A percentile compares a stretch with the other conserved stretches of the same genome.
These are phyloP conservation scores for Trematomus bernacchii DNA, from an alignment of 2,797 vertebrate species.

Conservation along the genomic window DNA sequence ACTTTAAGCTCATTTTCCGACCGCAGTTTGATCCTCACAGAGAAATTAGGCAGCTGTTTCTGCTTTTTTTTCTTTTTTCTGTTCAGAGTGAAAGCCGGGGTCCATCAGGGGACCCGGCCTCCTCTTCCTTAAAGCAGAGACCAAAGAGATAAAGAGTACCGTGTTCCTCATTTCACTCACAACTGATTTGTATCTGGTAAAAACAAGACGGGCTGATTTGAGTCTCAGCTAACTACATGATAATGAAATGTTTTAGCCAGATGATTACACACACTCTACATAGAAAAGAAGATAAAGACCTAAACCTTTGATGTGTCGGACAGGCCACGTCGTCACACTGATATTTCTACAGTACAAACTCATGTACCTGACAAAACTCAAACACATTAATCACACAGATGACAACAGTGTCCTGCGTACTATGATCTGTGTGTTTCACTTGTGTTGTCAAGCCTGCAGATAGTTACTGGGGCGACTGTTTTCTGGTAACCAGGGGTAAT, in stretches of 20 bases:
- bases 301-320: not conserved
- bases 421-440: slow-evolving; percentile 49
- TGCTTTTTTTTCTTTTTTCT: slow-evolving; percentile 27
- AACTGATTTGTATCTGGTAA: slow-evolving; percentile 8
- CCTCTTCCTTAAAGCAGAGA: slow-evolving; percentile 9
- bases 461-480: slow-evolving; percentile 69
- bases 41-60: slow-evolving; percentile 25
- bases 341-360: slow-evolving; percentile 32
- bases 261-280: slow-evolving; percentile 11
- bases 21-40: slow-evolving; percentile 22
- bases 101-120: slow-evolving; percentile 29
- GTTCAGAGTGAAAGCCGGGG: slow-evolving; percentile 18
- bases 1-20: not conserved
- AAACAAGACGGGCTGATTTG: slow-evolving; percentile 5
- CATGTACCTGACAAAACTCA: slow-evolving; percentile 29
- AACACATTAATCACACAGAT: slow-evolving; percentile 41
- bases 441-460: slow-evolving; percentile 38
- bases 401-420: slow-evolving; percentile 23
- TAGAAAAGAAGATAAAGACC: slow-evolving; percentile 31
- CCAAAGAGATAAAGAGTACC: slow-evolving; percentile 19
- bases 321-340: slow-evolving; percentile 8
- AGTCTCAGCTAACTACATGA: not conserved
- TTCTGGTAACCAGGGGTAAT: slow-evolving; percentile 57
- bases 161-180: slow-evolving; percentile 1
- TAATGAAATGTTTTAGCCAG: not conserved